phyloP scores from a whole-genome alignment of 1,140 invertebrate species.

The Ectropis grisescens region DNA sequence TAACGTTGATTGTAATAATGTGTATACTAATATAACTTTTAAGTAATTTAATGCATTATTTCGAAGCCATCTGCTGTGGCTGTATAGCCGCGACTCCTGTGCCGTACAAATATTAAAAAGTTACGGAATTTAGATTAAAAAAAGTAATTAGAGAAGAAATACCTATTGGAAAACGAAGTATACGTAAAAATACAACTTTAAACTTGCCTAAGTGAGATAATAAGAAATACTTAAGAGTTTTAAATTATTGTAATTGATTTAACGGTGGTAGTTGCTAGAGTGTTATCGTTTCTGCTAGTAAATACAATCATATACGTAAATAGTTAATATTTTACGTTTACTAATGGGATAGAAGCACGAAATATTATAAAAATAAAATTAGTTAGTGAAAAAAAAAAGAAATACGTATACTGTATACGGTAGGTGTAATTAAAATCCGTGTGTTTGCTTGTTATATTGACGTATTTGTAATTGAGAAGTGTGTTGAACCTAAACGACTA shows the following conservation, averaged over 20 bases:
- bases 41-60: slow-evolving; percentile 33
- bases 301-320: slow-evolving; percentile 48
- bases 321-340: slow-evolving; percentile 45
- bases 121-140: too few relatives aligned
- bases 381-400: slow-evolving; percentile 52
- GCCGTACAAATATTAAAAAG: too few relatives aligned
- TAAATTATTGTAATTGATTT: slow-evolving; percentile 65
- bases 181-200: slow-evolving; percentile 66
- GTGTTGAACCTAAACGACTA: too few relatives aligned
- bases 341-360: slow-evolving; percentile 30
- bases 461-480: too few relatives aligned
- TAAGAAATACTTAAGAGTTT: slow-evolving; percentile 61
- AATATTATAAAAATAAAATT: slow-evolving; percentile 35
- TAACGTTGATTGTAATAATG: slow-evolving; percentile 68
- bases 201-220: slow-evolving; percentile 66
- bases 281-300: slow-evolving; percentile 57
- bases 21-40: slow-evolving; percentile 59
- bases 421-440: slow-evolving; percentile 49
- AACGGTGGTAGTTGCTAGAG: slow-evolving; percentile 60
- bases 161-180: slow-evolving; percentile 65
- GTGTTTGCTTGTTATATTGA: slow-evolving; percentile 13
- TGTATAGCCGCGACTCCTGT: not conserved
- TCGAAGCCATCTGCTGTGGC: slow-evolving; percentile 14
- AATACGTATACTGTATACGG: slow-evolving; percentile 66
- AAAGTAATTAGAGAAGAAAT: too few relatives aligned